Evolutionary conservation across 2,113 vertebrate genomes (phyloP).

Genomic region (Laticauda laticaudata): DNA sequence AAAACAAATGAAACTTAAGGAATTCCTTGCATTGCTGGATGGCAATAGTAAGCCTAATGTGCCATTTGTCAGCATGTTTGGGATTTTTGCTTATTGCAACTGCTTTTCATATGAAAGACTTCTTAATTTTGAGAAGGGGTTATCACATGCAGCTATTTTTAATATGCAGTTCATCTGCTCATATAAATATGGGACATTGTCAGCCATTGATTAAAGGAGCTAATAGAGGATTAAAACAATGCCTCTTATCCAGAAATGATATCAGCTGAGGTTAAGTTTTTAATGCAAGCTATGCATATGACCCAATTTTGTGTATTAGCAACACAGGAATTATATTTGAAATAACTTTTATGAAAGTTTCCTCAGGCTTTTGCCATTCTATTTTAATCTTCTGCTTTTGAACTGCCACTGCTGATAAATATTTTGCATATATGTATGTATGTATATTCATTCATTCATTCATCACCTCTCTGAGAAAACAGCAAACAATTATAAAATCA

Average conservation of each 20-base stretch:
- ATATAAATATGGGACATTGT: background rate
- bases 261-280: background rate
- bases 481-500: too few relatives aligned
- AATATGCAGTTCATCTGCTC: background rate
- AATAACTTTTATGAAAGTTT: background rate
- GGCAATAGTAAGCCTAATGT: background rate
- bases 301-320: background rate
- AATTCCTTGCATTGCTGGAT: background rate
- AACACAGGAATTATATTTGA: background rate
- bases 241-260: background rate
- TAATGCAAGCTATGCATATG: background rate
- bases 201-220: background rate
- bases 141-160: background rate
- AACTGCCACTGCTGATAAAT: background rate
- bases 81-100: background rate
- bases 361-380: background rate
- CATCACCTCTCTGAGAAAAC: too few relatives aligned
- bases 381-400: background rate
- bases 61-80: background rate
- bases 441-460: too few relatives aligned
- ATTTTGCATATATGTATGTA: background rate
- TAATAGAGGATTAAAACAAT: background rate
- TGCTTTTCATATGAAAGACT: background rate
- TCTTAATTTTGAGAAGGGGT: background rate
- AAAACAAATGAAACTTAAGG: background rate